These are phyloP conservation scores for Gracilinanus agilis DNA, from an alignment of 2,113 vertebrate species.

Conservation along the genomic window DNA sequence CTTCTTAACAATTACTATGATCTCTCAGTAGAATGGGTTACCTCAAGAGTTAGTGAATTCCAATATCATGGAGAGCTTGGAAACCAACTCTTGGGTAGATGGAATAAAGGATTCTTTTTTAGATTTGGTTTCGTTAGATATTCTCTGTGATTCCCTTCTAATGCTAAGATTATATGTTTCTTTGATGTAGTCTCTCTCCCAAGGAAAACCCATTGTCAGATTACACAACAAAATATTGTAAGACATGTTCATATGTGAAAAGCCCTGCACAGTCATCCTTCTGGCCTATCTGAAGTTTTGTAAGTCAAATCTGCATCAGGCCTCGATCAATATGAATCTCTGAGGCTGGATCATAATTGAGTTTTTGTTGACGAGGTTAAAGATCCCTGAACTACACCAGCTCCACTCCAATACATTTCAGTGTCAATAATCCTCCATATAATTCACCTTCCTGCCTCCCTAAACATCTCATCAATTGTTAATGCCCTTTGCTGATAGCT, in stretches of 20 bases:
- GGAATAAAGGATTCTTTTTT: background rate
- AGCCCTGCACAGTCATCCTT: background rate
- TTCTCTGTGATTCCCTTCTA: background rate
- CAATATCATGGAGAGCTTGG: background rate
- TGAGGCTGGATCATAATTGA: constrained; percentile 7
- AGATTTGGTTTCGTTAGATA: background rate
- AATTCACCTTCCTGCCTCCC: constrained; percentile 17
- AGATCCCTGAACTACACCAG: background rate
- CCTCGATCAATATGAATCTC: background rate
- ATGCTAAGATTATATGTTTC: background rate
- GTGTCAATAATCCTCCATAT: constrained; percentile 40
- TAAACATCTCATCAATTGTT: constrained; percentile 51
- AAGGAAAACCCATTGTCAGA: background rate
- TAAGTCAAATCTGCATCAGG: background rate
- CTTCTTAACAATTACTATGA: background rate
- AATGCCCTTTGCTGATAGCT: constrained; percentile 47
- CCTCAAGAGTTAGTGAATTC: background rate
- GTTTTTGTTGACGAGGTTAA: constrained; percentile 19
- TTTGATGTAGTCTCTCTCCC: background rate
- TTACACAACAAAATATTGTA: background rate
- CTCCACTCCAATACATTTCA: background rate
- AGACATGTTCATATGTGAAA: background rate
- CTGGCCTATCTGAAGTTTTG: background rate
- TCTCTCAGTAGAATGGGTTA: background rate
- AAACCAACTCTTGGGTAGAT: background rate